phyloP scores from a whole-genome alignment of 2,797 vertebrate genomes.

The Chelonia mydas region DNA sequence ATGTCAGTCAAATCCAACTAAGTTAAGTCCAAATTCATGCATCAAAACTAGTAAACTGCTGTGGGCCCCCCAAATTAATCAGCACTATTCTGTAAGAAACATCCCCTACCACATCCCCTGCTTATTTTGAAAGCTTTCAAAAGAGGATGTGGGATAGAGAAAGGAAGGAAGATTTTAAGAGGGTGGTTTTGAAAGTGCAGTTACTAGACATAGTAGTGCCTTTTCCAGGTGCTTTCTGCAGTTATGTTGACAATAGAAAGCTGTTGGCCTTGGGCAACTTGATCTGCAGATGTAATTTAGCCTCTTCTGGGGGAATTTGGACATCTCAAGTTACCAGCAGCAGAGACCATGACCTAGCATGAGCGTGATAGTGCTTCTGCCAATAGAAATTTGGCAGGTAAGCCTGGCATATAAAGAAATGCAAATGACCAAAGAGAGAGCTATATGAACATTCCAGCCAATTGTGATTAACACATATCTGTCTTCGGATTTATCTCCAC shows the following conservation, averaged over 20 bases:
- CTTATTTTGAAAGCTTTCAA: accelerated
- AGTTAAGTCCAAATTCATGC: accelerated
- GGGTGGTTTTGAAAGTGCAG: accelerated
- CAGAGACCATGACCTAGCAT: not conserved
- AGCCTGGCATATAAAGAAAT: not conserved
- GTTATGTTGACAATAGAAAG: accelerated
- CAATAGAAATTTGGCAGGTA: not conserved
- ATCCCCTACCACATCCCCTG: accelerated
- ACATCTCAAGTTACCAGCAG: not conserved
- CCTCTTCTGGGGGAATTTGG: not conserved
- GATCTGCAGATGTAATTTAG: not conserved
- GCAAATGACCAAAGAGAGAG: not conserved
- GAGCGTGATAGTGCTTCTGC: not conserved
- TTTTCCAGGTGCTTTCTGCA: accelerated
- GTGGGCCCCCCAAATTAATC: accelerated
- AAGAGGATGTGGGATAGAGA: accelerated
- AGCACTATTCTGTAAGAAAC: accelerated
- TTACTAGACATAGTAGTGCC: accelerated
- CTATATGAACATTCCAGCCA: not conserved
- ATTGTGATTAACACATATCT: not conserved
- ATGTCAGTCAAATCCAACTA: accelerated
- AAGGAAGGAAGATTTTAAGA: accelerated
- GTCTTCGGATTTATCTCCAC: not conserved
- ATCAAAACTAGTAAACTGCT: accelerated
- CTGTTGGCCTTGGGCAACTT: not conserved